Conservation (phyloP, 2,888 invertebrate species). For the Gymnoscelis rufifasciata region DNA sequence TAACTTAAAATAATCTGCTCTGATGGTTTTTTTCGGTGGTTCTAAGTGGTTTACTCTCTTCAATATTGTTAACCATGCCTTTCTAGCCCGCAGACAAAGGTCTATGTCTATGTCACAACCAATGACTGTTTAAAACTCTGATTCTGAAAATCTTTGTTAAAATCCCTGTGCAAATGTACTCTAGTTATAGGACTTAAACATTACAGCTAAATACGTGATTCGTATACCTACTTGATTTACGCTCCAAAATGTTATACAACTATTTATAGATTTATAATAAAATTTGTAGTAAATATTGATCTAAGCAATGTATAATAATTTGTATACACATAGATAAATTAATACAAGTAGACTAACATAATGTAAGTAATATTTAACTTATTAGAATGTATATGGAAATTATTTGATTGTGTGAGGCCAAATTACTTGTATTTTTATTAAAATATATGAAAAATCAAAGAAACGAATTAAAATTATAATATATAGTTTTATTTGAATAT, state of each 20-base stretch:
- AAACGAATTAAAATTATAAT: constrained; percentile 23
- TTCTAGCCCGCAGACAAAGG: too few species aligned
- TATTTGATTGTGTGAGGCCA: not conserved
- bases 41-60: too few species aligned
- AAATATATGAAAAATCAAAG: constrained; percentile 10
- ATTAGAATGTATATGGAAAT: constrained; percentile 1
- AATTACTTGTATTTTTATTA: constrained; percentile 8
- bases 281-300: not conserved
- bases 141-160: too few species aligned
- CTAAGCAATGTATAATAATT: not conserved
- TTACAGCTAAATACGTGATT: not conserved
- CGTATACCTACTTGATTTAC: too few species aligned
- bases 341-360: not conserved
- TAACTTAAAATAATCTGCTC: too few species aligned
- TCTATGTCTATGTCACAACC: too few species aligned
- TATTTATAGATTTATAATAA: not conserved
- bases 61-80: too few species aligned
- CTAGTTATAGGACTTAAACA: not conserved
- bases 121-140: too few species aligned
- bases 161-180: not conserved
- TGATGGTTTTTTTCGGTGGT: too few species aligned
- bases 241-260: not conserved
- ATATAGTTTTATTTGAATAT: constrained; percentile 43
- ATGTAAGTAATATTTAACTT: not conserved
- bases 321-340: not conserved